Evolutionary conservation across 2,888 invertebrate species (phyloP).

Genomic region (Laothoe populi): DNA sequence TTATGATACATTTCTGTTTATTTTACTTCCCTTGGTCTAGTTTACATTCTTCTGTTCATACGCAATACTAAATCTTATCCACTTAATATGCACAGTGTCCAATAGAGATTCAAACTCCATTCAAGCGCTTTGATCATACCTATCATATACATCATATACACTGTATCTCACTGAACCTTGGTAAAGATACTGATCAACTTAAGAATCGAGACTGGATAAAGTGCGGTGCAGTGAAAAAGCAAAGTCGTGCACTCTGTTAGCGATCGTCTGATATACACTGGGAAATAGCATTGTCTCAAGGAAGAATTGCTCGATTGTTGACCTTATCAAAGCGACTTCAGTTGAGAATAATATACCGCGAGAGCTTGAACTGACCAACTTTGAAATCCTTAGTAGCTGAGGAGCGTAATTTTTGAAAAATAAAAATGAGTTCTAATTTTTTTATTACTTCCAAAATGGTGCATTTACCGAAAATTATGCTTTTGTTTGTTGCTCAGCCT

Average conservation of each 20-base stretch:
- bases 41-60: too few species aligned
- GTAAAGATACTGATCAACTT: not conserved
- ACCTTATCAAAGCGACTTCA: slow-evolving; percentile 2
- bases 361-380: slow-evolving; percentile 1
- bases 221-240: slow-evolving; percentile 5
- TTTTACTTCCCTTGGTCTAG: too few species aligned
- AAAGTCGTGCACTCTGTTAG: slow-evolving; percentile 2
- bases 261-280: slow-evolving; percentile 24
- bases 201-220: slow-evolving; percentile 2
- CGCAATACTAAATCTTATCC: too few species aligned
- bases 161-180: too few species aligned
- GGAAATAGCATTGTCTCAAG: slow-evolving; percentile 20
- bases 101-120: too few species aligned
- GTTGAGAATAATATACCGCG: slow-evolving; percentile 19
- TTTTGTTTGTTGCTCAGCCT: too few species aligned
- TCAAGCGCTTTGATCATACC: too few species aligned
- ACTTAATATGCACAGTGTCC: too few species aligned
- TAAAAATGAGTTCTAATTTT: not conserved
- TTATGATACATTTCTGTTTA: too few species aligned
- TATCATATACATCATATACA: too few species aligned
- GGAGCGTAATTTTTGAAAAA: not conserved
- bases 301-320: slow-evolving; percentile 27
- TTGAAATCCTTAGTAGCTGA: not conserved
- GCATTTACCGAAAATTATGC: too few species aligned
- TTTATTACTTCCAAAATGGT: too few species aligned